phyloP scores from a whole-genome alignment of 2,113 vertebrate species.

The Hoplias malabaricus region DNA sequence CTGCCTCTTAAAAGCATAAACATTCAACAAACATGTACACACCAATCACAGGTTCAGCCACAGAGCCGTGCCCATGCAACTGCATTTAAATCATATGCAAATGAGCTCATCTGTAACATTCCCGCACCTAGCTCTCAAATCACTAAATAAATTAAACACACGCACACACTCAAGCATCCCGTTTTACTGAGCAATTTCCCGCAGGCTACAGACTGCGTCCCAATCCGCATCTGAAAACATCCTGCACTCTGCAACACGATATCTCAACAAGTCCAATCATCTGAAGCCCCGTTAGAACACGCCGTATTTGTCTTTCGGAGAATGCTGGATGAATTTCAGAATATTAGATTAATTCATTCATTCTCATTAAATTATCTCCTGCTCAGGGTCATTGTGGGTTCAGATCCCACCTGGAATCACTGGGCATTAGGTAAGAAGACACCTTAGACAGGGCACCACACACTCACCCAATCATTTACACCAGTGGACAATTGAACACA shows the following conservation, averaged over 20 bases:
- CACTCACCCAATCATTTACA: no score
- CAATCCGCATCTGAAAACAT: slow-evolving; percentile 48
- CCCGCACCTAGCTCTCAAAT: slow-evolving; percentile 46
- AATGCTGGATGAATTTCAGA: no score
- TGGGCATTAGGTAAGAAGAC: no score
- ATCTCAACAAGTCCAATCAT: not conserved
- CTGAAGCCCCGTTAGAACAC: not conserved
- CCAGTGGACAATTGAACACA: no score
- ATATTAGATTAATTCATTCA: no score
- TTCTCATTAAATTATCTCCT: no score
- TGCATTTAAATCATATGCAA: slow-evolving; percentile 55
- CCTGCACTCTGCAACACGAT: not conserved
- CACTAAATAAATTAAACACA: slow-evolving; percentile 51
- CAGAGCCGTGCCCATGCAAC: slow-evolving; percentile 40
- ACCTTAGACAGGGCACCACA: no score
- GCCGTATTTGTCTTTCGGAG: no score
- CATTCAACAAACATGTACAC: not conserved
- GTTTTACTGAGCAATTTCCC: slow-evolving; percentile 51
- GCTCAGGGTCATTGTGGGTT: no score
- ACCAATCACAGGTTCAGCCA: slow-evolving; percentile 37
- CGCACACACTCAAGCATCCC: slow-evolving; percentile 45
- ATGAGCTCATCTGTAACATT: slow-evolving; percentile 55
- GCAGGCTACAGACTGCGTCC: slow-evolving; percentile 25
- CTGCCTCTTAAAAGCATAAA: not conserved
- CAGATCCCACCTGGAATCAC: no score